Evolutionary conservation across 2,797 vertebrate species (phyloP).

Genomic region (Nannoperca obscura): DNA sequence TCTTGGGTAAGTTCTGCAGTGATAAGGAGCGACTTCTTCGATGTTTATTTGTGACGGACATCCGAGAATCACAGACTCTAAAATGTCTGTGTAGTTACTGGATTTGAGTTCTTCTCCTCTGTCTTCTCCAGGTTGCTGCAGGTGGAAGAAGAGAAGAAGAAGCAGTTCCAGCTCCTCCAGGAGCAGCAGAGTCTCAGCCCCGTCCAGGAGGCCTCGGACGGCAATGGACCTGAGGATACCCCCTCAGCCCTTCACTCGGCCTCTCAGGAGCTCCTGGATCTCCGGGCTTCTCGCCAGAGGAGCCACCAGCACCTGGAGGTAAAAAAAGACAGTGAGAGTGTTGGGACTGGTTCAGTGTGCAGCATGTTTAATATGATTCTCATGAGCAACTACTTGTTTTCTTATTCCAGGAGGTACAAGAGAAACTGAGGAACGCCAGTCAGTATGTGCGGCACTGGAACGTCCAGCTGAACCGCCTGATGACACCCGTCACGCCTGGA

Average conservation of each 20-base stretch:
- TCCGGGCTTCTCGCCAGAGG: slow-evolving; percentile 73
- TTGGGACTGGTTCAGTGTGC: background rate
- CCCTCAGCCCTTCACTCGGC: slow-evolving; percentile 77
- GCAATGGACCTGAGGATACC: background rate
- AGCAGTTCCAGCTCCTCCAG: slow-evolving; percentile 79
- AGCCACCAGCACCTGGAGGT: slow-evolving; percentile 81
- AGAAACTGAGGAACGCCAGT: slow-evolving; percentile 81
- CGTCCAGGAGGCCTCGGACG: slow-evolving; percentile 35
- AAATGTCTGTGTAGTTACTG: background rate
- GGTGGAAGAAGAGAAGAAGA: slow-evolving; percentile 83
- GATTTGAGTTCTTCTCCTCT: background rate
- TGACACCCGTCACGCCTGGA: slow-evolving; percentile 85
- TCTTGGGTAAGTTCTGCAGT: background rate
- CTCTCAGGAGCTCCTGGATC: slow-evolving; percentile 81
- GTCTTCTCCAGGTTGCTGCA: slow-evolving; percentile 74
- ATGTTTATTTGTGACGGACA: no score
- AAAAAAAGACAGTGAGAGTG: background rate
- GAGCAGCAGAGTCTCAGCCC: slow-evolving; percentile 71
- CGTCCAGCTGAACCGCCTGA: slow-evolving; percentile 85
- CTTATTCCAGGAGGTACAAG: slow-evolving; percentile 79
- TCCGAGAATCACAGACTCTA: background rate
- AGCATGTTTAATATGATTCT: background rate
- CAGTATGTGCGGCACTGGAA: slow-evolving; percentile 86
- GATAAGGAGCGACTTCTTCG: background rate
- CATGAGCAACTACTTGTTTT: background rate